Percentiles rank a stretch among this genome's conserved stretches.
Evolutionary conservation across 2,888 invertebrate genomes (phyloP).

Genomic region (Geotrupes spiniger): DNA sequence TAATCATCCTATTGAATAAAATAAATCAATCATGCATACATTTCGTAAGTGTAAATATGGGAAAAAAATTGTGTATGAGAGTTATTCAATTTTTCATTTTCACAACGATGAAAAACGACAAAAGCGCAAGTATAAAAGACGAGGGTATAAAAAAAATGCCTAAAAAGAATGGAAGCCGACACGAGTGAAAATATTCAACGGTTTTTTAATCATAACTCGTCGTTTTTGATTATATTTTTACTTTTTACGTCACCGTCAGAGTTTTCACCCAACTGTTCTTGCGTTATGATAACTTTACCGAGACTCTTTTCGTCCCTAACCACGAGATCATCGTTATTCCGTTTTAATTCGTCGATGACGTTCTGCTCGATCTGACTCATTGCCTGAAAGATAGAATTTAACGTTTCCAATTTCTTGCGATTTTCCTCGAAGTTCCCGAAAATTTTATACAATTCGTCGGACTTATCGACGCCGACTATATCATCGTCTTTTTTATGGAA

Average conservation of each 20-base stretch:
- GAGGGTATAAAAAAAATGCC: too few species aligned
- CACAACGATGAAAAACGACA: too few species aligned
- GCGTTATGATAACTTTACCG: slow-evolving; percentile 32
- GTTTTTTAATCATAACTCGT: slow-evolving; percentile 23
- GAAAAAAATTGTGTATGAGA: too few species aligned
- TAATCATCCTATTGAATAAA: not conserved
- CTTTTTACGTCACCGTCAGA: slow-evolving; percentile 8
- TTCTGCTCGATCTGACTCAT: slow-evolving; percentile 31
- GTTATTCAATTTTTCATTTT: too few species aligned
- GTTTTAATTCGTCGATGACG: slow-evolving; percentile 30
- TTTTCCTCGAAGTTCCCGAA: slow-evolving; percentile 17
- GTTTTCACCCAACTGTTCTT: slow-evolving; percentile 26
- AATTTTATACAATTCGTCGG: slow-evolving; percentile 9
- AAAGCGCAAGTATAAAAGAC: too few species aligned
- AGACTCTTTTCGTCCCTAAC: slow-evolving; percentile 29
- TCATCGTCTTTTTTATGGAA: slow-evolving; percentile 40
- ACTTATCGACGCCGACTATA: slow-evolving; percentile 34
- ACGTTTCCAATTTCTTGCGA: slow-evolving; percentile 27
- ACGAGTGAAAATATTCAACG: too few species aligned
- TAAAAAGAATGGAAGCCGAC: too few species aligned
- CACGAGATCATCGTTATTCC: slow-evolving; percentile 31
- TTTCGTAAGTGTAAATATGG: slow-evolving; percentile 8
- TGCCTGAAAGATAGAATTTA: slow-evolving; percentile 31
- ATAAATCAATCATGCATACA: too few species aligned
- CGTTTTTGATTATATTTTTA: slow-evolving; percentile 11